Evolutionary conservation across 1,140 invertebrate genomes (phyloP).

Genomic region (Homalodisca vitripennis): DNA sequence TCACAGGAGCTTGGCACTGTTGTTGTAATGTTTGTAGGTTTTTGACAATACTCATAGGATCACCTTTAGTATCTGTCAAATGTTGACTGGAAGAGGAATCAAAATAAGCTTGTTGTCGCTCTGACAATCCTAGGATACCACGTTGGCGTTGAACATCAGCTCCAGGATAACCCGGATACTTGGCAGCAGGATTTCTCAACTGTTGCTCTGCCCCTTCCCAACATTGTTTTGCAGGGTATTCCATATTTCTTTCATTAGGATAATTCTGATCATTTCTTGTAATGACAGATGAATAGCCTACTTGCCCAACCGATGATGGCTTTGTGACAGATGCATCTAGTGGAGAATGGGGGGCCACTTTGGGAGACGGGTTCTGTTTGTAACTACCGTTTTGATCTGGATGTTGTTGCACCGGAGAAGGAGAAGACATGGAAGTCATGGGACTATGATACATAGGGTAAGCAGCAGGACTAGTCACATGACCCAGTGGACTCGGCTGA

Average conservation of each 20-base stretch:
- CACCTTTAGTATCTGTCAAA: slow-evolving; percentile 66
- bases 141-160: slow-evolving; percentile 45
- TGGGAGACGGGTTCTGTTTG: slow-evolving; percentile 51
- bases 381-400: slow-evolving; percentile 46
- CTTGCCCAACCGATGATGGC: slow-evolving; percentile 50
- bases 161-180: neutral
- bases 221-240: slow-evolving; percentile 46
- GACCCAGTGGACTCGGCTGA: slow-evolving; percentile 59
- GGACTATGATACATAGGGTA: slow-evolving; percentile 77
- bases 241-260: slow-evolving; percentile 44
- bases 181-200: neutral
- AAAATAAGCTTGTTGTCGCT: slow-evolving; percentile 55
- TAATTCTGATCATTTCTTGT: slow-evolving; percentile 62
- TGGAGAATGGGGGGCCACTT: slow-evolving; percentile 63
- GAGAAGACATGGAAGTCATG: slow-evolving; percentile 69
- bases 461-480: slow-evolving; percentile 69
- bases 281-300: slow-evolving; percentile 69
- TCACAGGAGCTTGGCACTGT: slow-evolving; percentile 12
- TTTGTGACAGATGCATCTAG: slow-evolving; percentile 64
- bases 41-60: slow-evolving; percentile 73
- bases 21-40: slow-evolving; percentile 56
- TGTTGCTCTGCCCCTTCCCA: slow-evolving; percentile 43
- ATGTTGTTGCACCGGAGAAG: slow-evolving; percentile 58
- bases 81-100: slow-evolving; percentile 56
- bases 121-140: neutral